phyloP scores from a whole-genome alignment of 2,113 vertebrate genomes.

The Arenaria interpres region DNA sequence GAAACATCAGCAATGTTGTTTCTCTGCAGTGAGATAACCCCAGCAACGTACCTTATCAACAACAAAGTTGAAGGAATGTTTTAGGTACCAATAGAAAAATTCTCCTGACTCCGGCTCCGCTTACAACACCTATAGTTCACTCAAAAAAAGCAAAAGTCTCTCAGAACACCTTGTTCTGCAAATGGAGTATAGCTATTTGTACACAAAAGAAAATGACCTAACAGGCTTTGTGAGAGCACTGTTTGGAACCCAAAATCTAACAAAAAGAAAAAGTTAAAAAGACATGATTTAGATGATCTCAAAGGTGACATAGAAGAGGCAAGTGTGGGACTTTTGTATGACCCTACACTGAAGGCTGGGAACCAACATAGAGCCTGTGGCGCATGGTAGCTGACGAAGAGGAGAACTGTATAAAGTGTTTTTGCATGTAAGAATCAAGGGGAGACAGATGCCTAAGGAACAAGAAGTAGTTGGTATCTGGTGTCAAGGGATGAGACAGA shows the following conservation, averaged over 20 bases:
- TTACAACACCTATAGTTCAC: neutral
- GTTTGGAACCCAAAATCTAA: neutral
- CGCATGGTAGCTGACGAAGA: neutral
- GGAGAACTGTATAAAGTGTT: neutral
- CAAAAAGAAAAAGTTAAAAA: neutral
- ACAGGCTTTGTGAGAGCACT: neutral
- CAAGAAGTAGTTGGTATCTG: neutral
- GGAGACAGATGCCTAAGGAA: neutral
- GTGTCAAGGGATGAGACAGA: neutral
- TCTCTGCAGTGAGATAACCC: neutral
- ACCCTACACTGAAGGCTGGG: neutral
- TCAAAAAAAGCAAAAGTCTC: neutral
- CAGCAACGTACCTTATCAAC: neutral
- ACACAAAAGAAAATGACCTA: neutral
- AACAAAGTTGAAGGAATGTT: neutral
- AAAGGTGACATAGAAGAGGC: neutral
- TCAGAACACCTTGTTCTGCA: neutral
- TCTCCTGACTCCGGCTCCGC: neutral
- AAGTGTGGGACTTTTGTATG: neutral
- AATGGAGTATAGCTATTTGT: neutral
- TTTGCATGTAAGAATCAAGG: neutral
- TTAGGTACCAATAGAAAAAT: neutral
- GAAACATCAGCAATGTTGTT: neutral
- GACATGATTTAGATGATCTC: neutral
- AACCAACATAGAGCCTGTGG: neutral